Evolutionary conservation across 1,140 invertebrate genomes (phyloP), one percentile per base, ranked within the genome.

Genomic region (Gryon sp.): DNA sequence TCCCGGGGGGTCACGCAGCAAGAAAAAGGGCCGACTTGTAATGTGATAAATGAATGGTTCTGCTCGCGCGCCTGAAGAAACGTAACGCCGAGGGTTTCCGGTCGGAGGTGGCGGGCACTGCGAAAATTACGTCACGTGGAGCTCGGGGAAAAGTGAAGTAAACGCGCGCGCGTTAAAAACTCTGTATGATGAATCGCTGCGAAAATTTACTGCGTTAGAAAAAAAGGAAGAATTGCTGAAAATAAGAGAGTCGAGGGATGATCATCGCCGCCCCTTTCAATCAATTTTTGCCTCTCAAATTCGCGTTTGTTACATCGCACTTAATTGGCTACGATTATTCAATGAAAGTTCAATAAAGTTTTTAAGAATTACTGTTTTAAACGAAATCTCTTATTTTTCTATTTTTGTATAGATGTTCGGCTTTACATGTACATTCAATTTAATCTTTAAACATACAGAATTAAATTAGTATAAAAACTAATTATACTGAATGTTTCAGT

Each of bases 21-120:
- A 60, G 46, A 63, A 72, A 75, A 75, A 68, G 45, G 57, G 45
- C 40, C 30, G 34, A 34, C 41, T 65, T 45, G 60, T 68, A 73
- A 73, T 55, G 48, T 73, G 60, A 72, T 72, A 68, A 72, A 77
- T 77, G 75, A 72, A 77, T 48, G 60, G 50, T 32, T 30, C 40
- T 69, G 1, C 52, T 53, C 40, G 4, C 19, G 30, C 40, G 40
- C n/a, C 20, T 26, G 34, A 46, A 50, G 60, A 45, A 63, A 26
- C 59, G 57, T 57, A 57, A 62, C 48, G 26, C 14, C n/a, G n/a
- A 16, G 43, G 65, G 52, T 55, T 69, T 63, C 46, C 62, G 32
- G 34, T 63, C 26, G 15, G 20, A 55, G 48, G 11, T 4, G 32
- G 34, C 36, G 9, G 45, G 9, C 9, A 30, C 46, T 59, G 57